A percentile compares a stretch with the other conserved stretches of the same genome.
These are phyloP conservation scores for Protonibea diacanthus DNA, from an alignment of 2,797 vertebrate species.

Conservation along the genomic window DNA sequence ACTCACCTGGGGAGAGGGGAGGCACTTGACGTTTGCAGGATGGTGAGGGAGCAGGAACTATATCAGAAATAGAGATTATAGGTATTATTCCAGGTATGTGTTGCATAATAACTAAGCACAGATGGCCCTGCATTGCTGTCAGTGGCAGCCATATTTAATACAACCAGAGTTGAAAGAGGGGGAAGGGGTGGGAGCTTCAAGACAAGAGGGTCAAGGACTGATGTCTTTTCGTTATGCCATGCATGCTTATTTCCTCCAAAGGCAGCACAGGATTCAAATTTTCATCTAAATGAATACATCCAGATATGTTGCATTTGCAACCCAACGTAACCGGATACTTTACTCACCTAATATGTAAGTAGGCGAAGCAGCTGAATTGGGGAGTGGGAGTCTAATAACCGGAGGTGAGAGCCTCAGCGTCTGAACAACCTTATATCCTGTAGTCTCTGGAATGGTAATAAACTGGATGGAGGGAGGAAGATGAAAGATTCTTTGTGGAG, in stretches of 20 bases:
- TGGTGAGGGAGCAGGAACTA: slow-evolving; percentile 70
- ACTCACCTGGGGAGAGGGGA: slow-evolving; percentile 81
- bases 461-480: slow-evolving; percentile 62
- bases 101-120: not conserved
- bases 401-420: slow-evolving; percentile 42
- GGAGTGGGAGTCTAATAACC: slow-evolving; percentile 53
- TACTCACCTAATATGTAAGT: slow-evolving; percentile 73
- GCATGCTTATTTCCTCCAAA: not conserved
- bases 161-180: not conserved
- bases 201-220: not conserved
- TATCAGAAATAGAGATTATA: slow-evolving; percentile 32
- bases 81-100: not conserved
- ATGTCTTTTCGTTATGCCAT: not conserved
- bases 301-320: not conserved
- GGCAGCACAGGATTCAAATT: not conserved
- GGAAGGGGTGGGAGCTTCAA: not conserved
- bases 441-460: slow-evolving; percentile 59
- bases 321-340: not conserved
- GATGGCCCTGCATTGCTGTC: not conserved
- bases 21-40: slow-evolving; percentile 37
- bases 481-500: slow-evolving; percentile 49
- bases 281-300: not conserved
- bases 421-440: slow-evolving; percentile 61
- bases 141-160: not conserved
- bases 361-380: slow-evolving; percentile 37